Percentiles rank a stretch among this genome's conserved stretches.
Conservation (phyloP, 2,888 invertebrate genomes). For the Drosophila trichaetosa region DNA sequence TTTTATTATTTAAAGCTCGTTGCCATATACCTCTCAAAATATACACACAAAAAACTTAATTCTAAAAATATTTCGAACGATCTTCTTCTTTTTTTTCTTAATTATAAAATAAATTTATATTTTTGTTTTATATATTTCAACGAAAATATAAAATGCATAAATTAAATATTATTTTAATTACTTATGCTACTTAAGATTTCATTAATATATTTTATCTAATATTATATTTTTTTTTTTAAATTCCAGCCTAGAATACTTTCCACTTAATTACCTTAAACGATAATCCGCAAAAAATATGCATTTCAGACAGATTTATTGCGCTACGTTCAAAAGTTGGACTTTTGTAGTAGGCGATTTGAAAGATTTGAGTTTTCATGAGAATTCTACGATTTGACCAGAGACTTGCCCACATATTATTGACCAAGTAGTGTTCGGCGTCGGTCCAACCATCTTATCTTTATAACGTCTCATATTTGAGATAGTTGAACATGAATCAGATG, state of each 20-base stretch:
- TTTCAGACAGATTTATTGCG: accelerated
- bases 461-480: not conserved
- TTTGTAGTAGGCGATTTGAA: not conserved
- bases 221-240: not conserved
- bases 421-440: not conserved
- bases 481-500: conserved; percentile 2
- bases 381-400: not conserved
- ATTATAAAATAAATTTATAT: accelerated
- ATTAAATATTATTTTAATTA: not conserved
- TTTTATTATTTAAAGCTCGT: no score
- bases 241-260: not conserved
- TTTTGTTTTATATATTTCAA: not conserved
- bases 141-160: not conserved
- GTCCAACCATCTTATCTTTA: conserved; percentile 36
- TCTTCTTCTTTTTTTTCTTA: no score
- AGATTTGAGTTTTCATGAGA: conserved; percentile 14
- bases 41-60: no score
- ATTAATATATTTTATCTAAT: not conserved
- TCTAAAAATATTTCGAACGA: no score
- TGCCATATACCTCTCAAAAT: no score
- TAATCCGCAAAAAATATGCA: not conserved
- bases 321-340: not conserved
- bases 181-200: not conserved
- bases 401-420: not conserved
- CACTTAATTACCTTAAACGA: not conserved